Evolutionary conservation across 1,140 invertebrate genomes (phyloP).

Genomic region (Leptinotarsa undecemlineata): DNA sequence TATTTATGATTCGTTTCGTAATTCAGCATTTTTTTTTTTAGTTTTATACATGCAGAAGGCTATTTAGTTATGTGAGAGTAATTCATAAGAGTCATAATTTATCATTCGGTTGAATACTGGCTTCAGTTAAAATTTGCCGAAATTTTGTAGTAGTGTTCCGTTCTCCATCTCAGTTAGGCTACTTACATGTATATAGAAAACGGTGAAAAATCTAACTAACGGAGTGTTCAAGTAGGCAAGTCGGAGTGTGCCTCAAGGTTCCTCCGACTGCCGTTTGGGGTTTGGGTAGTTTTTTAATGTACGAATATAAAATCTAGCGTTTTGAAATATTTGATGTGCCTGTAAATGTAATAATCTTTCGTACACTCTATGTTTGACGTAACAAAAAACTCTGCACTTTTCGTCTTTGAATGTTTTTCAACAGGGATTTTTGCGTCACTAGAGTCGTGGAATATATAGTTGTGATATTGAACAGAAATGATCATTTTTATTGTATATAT

Average conservation of each 20-base stretch:
- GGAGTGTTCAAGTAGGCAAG: neutral
- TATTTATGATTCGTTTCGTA: too few relatives aligned
- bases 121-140: too few relatives aligned
- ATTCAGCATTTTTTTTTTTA: too few relatives aligned
- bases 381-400: slow-evolving; percentile 32
- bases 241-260: slow-evolving; percentile 21
- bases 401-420: slow-evolving; percentile 44
- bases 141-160: too few relatives aligned
- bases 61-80: too few relatives aligned
- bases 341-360: slow-evolving; percentile 40
- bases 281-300: slow-evolving; percentile 7
- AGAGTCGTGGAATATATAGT: slow-evolving; percentile 52
- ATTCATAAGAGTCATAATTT: too few relatives aligned
- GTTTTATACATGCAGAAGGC: too few relatives aligned
- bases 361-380: slow-evolving; percentile 43
- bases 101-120: too few relatives aligned
- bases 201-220: too few relatives aligned
- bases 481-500: slow-evolving; percentile 47
- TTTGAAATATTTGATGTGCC: slow-evolving; percentile 42
- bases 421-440: slow-evolving; percentile 47
- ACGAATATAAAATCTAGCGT: slow-evolving; percentile 17
- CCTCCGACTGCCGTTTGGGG: neutral
- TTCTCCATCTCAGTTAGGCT: too few relatives aligned
- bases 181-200: too few relatives aligned
- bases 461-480: slow-evolving; percentile 50